Percentiles rank a stretch among this genome's conserved stretches.
Evolutionary conservation across 2,113 vertebrate genomes (phyloP).

Genomic region (Megaceryle torquata): DNA sequence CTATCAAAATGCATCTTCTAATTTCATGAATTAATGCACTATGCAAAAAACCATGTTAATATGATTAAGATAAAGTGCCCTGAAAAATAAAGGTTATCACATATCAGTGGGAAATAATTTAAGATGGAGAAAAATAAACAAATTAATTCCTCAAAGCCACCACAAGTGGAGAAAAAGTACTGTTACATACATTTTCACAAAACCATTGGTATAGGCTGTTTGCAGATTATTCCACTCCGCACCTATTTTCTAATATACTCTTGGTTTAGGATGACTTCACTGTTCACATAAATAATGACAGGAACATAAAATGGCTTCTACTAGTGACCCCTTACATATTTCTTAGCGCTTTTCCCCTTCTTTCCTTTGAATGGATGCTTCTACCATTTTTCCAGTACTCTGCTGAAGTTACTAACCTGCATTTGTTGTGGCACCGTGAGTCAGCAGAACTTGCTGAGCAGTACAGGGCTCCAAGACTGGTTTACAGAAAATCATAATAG

Average conservation of each 20-base stretch:
- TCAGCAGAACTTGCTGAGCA: conserved; percentile 5
- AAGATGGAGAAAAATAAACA: not conserved
- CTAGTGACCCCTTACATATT: not conserved
- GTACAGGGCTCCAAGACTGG: not conserved
- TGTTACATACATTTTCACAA: not conserved
- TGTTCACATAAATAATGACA: not conserved
- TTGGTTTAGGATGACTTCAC: not conserved
- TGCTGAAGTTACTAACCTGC: not conserved
- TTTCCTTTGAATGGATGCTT: not conserved
- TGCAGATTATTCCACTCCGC: not conserved
- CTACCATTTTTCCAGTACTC: not conserved
- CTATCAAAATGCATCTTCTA: not conserved
- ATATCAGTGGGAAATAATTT: not conserved
- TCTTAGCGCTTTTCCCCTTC: not conserved
- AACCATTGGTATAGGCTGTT: not conserved
- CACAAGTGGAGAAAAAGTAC: not conserved
- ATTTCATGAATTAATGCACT: not conserved
- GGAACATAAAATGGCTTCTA: not conserved
- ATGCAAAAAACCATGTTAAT: not conserved
- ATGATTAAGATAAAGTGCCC: not conserved
- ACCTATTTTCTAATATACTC: not conserved
- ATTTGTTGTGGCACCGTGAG: not conserved
- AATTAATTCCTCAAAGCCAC: not conserved
- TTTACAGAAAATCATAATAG: not conserved
- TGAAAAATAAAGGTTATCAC: not conserved